phyloP scores from a whole-genome alignment of 2,113 vertebrate genomes.

The Edolisoma coerulescens region DNA sequence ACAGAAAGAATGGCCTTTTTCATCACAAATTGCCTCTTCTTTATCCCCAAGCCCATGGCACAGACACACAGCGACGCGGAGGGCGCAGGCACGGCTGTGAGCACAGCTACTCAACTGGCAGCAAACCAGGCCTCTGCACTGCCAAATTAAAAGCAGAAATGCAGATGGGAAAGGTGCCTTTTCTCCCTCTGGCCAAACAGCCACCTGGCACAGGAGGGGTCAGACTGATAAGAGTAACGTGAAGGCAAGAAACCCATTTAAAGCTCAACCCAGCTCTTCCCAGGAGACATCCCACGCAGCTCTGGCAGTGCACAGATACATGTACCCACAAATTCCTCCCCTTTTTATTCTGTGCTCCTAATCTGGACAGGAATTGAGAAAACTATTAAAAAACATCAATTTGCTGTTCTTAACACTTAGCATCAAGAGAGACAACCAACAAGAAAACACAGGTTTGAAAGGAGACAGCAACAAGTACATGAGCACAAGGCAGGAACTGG shows the following conservation, averaged over 20 bases:
- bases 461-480: neutral
- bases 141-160: neutral
- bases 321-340: neutral
- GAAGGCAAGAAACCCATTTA: neutral
- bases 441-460: neutral
- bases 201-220: neutral
- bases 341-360: neutral
- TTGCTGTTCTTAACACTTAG: neutral
- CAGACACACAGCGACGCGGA: fast-evolving
- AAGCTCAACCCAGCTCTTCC: neutral
- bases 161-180: neutral
- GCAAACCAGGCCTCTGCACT: neutral
- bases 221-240: fast-evolving
- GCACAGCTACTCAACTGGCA: neutral
- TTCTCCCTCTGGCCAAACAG: neutral
- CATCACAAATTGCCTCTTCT: neutral
- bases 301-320: neutral
- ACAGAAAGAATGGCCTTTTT: neutral
- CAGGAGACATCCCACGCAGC: neutral
- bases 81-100: fast-evolving
- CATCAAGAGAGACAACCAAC: neutral
- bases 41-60: neutral
- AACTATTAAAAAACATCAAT: neutral
- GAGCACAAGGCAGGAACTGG: neutral
- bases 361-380: neutral